Evolutionary conservation across 1,140 invertebrate species (phyloP), one percentile per base, ranked within the genome.

Genomic region (Diabrotica undecimpunctata): DNA sequence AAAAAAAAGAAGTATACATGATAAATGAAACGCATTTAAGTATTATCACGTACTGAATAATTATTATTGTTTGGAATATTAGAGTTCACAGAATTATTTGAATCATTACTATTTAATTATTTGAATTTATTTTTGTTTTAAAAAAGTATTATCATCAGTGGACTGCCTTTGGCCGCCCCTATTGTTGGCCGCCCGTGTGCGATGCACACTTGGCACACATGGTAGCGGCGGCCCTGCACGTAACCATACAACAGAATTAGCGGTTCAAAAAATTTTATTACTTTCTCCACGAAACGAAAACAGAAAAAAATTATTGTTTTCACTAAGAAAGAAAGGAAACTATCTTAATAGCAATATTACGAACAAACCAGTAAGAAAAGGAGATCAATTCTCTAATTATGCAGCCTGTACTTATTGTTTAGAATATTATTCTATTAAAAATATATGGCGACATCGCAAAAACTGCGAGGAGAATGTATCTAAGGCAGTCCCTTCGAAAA

Each of bases 391-490:
- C 13, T 53, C 13, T 5, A 54, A 54, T 11, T 53, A 62, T 53
- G 35, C 53, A 38, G 50, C 61, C 8, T 63, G 62, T 35, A 36
- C 11, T 39, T 25, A 46, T 13, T 63, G 62, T 14, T 25, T 46
- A 38, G 62, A 53, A 11, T 63, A 54, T 56, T 63, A 56, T 46
- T 63, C 62, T 11, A 12, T 14, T 7, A 12, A 14, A 51, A 12
- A 50, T 51, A 54, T 62, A 38, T 62, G 52, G 25, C 1, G 37
- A 54, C 61, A 62, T 62, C 53, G 54, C 11, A 62, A 62, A 62
- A 54, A n/a, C 9, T 54, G 51, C 37, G 5, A 6, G 8, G 6
- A 62, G n/a, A 62, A 54, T n/a, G 41, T 12, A 36, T 51, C 25
- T 12, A 51, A 52, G 52, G 41, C 13, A 10, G 36, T 14, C 13